Conservation (phyloP, 2,888 invertebrate genomes). For the Tiliacea aurago region DNA sequence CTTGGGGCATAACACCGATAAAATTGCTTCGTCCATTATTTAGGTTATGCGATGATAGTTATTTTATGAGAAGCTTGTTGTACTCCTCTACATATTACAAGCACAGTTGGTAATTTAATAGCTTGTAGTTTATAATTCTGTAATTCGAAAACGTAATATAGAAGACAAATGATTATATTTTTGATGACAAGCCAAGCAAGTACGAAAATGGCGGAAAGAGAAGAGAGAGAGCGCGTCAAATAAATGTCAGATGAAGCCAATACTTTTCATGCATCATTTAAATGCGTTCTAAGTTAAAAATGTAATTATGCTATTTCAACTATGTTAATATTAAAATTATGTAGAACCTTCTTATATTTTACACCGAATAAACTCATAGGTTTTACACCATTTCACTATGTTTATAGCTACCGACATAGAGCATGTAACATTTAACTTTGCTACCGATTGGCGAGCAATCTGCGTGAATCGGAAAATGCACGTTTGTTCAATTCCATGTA, state of each 20-base stretch:
- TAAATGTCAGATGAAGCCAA: conserved; percentile 23
- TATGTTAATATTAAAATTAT: background rate
- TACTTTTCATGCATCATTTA: conserved; percentile 4
- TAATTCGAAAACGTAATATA: background rate
- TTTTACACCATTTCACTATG: too few relatives aligned
- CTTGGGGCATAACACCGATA: conserved; percentile 51
- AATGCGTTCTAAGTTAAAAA: background rate
- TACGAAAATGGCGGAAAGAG: conserved; percentile 64
- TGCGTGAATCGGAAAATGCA: background rate
- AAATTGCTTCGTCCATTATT: conserved; percentile 66
- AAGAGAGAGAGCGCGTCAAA: conserved; percentile 43
- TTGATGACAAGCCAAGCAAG: conserved; percentile 51
- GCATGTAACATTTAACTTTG: too few relatives aligned
- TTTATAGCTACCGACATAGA: too few relatives aligned
- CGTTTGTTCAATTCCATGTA: conserved; percentile 27
- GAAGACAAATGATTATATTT: conserved; percentile 9
- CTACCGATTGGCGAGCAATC: too few relatives aligned
- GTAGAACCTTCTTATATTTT: too few relatives aligned
- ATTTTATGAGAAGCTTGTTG: background rate
- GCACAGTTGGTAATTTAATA: background rate
- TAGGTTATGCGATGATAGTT: conserved; percentile 61
- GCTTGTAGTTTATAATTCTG: background rate
- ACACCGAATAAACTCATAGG: too few relatives aligned
- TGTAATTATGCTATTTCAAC: background rate
- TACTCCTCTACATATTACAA: conserved; percentile 33